Evolutionary conservation across 2,888 invertebrate genomes (phyloP).

Genomic region (Diarsia rubi): DNA sequence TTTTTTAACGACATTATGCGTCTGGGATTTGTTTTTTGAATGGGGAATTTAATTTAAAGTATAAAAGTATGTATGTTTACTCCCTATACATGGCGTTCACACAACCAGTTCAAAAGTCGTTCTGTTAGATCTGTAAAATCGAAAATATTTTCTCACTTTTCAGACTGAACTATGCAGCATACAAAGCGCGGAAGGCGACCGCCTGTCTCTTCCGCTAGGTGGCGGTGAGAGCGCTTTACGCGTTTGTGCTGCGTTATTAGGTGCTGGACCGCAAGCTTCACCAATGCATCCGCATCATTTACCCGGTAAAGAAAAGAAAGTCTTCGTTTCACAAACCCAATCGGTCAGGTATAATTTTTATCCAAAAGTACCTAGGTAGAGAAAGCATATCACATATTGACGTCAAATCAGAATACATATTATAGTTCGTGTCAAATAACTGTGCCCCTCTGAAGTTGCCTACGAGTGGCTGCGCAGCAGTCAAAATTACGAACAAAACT

Average conservation of each 20-base stretch:
- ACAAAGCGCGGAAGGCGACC: constrained; percentile 83
- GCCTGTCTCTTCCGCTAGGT: constrained; percentile 81
- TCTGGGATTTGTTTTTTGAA: no score
- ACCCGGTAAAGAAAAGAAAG: constrained; percentile 74
- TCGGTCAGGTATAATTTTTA: neutral
- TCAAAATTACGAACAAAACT: no score
- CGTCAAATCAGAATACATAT: neutral
- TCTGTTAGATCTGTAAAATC: no score
- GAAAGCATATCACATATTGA: neutral
- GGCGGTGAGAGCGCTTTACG: constrained; percentile 86
- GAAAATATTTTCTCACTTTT: neutral
- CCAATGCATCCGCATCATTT: constrained; percentile 86
- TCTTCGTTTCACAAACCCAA: neutral
- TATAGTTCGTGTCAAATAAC: no score
- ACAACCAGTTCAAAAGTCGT: no score
- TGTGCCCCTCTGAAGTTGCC: no score
- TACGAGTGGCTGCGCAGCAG: no score
- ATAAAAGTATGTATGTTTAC: no score
- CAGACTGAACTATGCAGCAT: constrained; percentile 84
- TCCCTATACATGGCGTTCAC: no score
- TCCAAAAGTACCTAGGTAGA: no score
- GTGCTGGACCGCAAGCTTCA: constrained; percentile 84
- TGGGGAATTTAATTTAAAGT: no score
- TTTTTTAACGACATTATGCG: no score
- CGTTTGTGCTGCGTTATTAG: constrained; percentile 85